Conservation (phyloP, 2,113 vertebrate species). For the Dipodomys spectabilis region DNA sequence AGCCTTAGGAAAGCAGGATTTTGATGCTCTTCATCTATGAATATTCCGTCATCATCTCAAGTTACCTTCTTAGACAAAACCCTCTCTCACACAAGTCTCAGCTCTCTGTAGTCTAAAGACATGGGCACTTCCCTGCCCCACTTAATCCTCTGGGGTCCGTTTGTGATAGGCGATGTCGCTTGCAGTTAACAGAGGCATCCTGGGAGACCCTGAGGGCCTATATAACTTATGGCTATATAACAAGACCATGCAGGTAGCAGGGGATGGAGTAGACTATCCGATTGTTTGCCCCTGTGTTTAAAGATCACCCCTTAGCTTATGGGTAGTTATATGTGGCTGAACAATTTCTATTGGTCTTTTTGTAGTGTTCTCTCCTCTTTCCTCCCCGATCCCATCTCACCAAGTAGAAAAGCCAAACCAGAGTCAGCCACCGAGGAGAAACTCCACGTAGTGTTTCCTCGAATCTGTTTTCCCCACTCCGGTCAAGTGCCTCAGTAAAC, state of each 20-base stretch:
- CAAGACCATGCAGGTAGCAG: not conserved
- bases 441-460: not conserved
- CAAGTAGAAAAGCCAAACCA: not conserved
- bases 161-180: rapidly evolving
- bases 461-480: not conserved
- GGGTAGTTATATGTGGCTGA: not conserved
- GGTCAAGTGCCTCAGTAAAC: rapidly evolving
- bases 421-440: not conserved
- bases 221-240: too few species aligned
- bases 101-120: not conserved
- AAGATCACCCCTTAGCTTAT: not conserved
- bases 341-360: not conserved
- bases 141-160: not conserved
- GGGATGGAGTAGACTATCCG: not conserved
- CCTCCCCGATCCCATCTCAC: not conserved
- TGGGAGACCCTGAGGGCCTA: rapidly evolving
- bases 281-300: too few species aligned
- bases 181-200: not conserved
- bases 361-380: not conserved
- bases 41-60: not conserved
- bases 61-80: not conserved
- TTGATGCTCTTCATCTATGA: not conserved
- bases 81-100: rapidly evolving
- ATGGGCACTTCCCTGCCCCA: not conserved
- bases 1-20: not conserved